Conservation (phyloP, 2,888 invertebrate genomes). For the Ophraella communa region DNA sequence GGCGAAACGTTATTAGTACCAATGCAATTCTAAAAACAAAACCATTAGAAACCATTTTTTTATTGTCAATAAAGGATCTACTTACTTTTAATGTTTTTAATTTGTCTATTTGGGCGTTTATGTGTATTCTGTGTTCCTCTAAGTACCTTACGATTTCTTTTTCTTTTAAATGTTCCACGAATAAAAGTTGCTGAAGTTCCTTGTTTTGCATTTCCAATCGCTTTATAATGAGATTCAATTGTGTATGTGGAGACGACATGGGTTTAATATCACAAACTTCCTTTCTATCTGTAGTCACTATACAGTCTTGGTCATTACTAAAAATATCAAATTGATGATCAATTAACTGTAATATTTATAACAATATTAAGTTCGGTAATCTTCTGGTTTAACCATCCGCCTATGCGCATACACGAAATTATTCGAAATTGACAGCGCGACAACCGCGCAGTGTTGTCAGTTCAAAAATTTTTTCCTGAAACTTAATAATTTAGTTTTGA, state of each 20-base stretch:
- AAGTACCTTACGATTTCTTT: conserved; percentile 64
- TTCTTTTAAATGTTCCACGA: conserved; percentile 53
- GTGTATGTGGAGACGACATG: conserved; percentile 64
- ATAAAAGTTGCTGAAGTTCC: conserved; percentile 62
- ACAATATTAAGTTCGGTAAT: too few species aligned
- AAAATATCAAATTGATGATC: conserved; percentile 4
- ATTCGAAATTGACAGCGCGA: too few species aligned
- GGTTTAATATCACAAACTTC: conserved; percentile 47
- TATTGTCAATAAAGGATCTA: too few species aligned
- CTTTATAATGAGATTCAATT: conserved; percentile 74
- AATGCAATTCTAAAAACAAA: conserved; percentile 7
- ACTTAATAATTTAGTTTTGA: too few species aligned
- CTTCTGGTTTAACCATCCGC: too few species aligned
- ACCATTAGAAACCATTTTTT: too few species aligned
- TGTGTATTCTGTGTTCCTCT: conserved; percentile 68
- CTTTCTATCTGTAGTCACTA: conserved; percentile 42
- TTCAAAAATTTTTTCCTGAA: too few species aligned
- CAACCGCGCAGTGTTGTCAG: too few species aligned
- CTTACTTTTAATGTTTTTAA: conserved; percentile 71
- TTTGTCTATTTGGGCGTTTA: conserved; percentile 71
- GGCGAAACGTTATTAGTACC: conserved; percentile 5
- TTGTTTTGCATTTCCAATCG: conserved; percentile 75
- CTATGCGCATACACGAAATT: too few species aligned
- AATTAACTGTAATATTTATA: too few species aligned
- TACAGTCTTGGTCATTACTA: conserved; percentile 44